Conservation (phyloP, 2,113 vertebrate species). For the Mesembrinibis cayennensis region DNA sequence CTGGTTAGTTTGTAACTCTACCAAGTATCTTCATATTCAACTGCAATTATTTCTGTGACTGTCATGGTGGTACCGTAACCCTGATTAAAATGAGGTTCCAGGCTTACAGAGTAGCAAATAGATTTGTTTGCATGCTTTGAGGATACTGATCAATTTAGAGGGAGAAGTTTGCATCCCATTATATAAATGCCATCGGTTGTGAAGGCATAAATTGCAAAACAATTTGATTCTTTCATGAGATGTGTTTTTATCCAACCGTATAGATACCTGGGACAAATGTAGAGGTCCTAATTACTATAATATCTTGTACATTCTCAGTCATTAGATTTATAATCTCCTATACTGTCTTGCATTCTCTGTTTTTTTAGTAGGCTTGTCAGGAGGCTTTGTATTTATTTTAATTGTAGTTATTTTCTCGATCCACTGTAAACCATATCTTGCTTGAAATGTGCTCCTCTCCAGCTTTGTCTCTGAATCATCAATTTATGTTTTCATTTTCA, state of each 20-base stretch:
- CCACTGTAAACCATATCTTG: not conserved
- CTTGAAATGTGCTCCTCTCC: conserved; percentile 17
- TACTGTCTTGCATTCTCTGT: not conserved
- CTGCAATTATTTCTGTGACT: not conserved
- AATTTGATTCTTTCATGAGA: not conserved
- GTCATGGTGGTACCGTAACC: not conserved
- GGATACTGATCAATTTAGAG: not conserved
- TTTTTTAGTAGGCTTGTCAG: not conserved
- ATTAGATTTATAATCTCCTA: not conserved
- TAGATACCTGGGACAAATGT: not conserved
- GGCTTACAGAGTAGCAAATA: not conserved
- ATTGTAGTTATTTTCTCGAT: conserved; percentile 30
- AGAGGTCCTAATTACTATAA: not conserved
- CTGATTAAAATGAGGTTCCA: not conserved
- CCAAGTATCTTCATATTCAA: not conserved
- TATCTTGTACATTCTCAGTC: not conserved
- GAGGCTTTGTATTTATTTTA: not conserved
- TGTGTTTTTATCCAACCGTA: not conserved
- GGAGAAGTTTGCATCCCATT: not conserved
- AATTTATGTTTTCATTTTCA: conserved; percentile 40
- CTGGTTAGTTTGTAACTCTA: not conserved
- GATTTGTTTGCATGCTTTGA: not conserved
- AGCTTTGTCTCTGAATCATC: conserved; percentile 43
- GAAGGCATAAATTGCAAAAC: not conserved
- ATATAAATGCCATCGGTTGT: not conserved